phyloP scores from a whole-genome alignment of 1,140 invertebrate species.

The Zophobas morio region DNA sequence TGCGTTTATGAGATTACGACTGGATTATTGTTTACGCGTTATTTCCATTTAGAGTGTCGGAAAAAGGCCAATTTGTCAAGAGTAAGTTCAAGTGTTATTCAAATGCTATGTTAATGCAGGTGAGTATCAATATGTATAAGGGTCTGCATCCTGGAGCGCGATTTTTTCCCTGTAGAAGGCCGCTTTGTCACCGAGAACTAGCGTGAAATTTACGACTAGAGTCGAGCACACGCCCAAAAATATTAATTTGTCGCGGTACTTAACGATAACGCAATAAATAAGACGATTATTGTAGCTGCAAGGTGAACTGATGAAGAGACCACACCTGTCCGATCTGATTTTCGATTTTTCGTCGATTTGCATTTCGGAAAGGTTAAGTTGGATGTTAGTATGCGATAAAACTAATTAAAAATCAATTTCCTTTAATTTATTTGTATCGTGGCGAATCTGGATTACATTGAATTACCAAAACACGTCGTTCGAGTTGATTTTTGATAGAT shows the following conservation, averaged over 20 bases:
- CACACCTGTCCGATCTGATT: constrained; percentile 18
- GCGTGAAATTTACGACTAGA: constrained; percentile 16
- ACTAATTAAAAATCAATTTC: constrained; percentile 29
- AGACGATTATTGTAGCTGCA: constrained; percentile 23
- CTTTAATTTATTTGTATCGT: constrained; percentile 22
- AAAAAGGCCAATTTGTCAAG: constrained; percentile 6
- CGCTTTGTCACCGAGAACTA: neutral
- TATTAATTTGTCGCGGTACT: constrained; percentile 21
- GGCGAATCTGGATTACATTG: constrained; percentile 1
- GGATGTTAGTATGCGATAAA: constrained; percentile 23
- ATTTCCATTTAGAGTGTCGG: constrained; percentile 25
- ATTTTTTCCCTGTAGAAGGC: constrained; percentile 27
- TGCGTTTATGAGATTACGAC: neutral
- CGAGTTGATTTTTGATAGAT: neutral
- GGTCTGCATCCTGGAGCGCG: constrained; percentile 6
- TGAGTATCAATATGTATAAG: constrained; percentile 11
- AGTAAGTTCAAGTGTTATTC: constrained; percentile 16
- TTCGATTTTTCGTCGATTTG: neutral
- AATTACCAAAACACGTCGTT: neutral
- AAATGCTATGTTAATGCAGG: constrained; percentile 14
- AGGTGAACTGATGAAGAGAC: constrained; percentile 31
- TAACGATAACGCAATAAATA: constrained; percentile 25
- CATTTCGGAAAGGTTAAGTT: constrained; percentile 24
- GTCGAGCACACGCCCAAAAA: constrained; percentile 22
- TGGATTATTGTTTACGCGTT: constrained; percentile 15